Evolutionary conservation across 2,113 vertebrate species (phyloP), one percentile per base, ranked within the genome.

Genomic region (Grallaria varia): DNA sequence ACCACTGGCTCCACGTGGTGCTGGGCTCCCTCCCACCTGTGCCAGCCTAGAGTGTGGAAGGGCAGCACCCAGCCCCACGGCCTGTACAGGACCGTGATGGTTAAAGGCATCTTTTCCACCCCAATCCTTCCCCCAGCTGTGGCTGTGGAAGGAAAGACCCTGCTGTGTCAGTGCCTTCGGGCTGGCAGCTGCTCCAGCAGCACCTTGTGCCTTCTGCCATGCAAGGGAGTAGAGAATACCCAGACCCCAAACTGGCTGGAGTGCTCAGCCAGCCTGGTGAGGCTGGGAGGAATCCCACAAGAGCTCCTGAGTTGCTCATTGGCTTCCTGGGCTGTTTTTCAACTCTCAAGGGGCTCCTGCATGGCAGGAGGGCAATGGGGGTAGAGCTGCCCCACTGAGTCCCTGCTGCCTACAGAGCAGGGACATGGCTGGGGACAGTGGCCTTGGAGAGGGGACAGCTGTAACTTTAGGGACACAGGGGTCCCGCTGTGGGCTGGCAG

Each of bases 1-100:
- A 18, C 64, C 2, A 4, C 30, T n/a, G 80, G 33, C 27, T 68
- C 44, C 2, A 0, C 1, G 30, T 1, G 6, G 9, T 20, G 17
- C 45, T 6, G 18, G 39, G 53, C 39, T 35, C 30, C 28, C 53
- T 24, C 56, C 28, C 0, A 2, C 47, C 35, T 10, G 17, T 4
- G 24, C 39, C 45, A 59, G 18, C 24, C 33, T 0, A 0, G 19
- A n/a, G 30, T 2, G 62, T 1, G 4, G 28, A 18, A 49, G 49
- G 72, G 47, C 78, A 76, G 67, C 56, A 6, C 35, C 53, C 68
- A 4, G 16, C n/a, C 23, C 87, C 1, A 1, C 12, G 31, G 16
- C 68, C 45, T 4, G 0, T 19, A 69, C 3, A 6, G 11, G 10
- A n/a, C n/a, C n/a, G n/a, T 4, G 37, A 12, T 9, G 6, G 13